Evolutionary conservation across 2,888 invertebrate species (phyloP).

Genomic region (Drosophila demipolita): DNA sequence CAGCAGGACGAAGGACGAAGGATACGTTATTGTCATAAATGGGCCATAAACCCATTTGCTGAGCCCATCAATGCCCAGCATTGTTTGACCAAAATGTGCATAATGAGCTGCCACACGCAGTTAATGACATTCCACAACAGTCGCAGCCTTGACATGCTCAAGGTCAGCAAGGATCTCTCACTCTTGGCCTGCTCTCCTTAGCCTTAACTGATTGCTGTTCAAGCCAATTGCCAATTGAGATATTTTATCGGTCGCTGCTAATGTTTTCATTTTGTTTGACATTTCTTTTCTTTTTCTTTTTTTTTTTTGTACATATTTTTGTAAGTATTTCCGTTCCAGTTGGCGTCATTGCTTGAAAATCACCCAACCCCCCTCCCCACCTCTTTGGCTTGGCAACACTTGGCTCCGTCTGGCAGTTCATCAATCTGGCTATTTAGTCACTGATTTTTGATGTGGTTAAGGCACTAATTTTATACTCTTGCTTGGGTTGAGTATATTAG

Average conservation of each 20-base stretch:
- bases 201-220: slow-evolving; percentile 28
- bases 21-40: slow-evolving; percentile 44
- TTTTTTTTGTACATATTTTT: neutral
- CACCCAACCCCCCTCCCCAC: neutral
- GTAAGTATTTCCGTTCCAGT: slow-evolving; percentile 67
- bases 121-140: slow-evolving; percentile 64
- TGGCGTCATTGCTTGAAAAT: slow-evolving; percentile 8
- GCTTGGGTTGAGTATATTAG: neutral
- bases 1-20: slow-evolving; percentile 36
- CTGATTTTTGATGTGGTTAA: slow-evolving; percentile 64
- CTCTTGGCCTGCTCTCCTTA: neutral
- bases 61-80: slow-evolving; percentile 61
- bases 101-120: slow-evolving; percentile 84
- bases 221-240: slow-evolving; percentile 59
- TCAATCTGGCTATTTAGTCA: slow-evolving; percentile 36
- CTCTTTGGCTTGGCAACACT: slow-evolving; percentile 1
- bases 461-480: slow-evolving; percentile 37
- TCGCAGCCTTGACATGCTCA: slow-evolving; percentile 63
- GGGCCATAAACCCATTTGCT: slow-evolving; percentile 65
- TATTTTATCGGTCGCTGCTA: slow-evolving; percentile 46
- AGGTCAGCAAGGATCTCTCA: slow-evolving; percentile 32
- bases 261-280: slow-evolving; percentile 59
- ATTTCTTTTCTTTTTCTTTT: neutral
- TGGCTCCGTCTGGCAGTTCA: slow-evolving; percentile 24
- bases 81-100: slow-evolving; percentile 71